Percentiles rank a stretch among this genome's conserved stretches.
Evolutionary conservation across 2,888 invertebrate genomes (phyloP).

Genomic region (Antitype chi): DNA sequence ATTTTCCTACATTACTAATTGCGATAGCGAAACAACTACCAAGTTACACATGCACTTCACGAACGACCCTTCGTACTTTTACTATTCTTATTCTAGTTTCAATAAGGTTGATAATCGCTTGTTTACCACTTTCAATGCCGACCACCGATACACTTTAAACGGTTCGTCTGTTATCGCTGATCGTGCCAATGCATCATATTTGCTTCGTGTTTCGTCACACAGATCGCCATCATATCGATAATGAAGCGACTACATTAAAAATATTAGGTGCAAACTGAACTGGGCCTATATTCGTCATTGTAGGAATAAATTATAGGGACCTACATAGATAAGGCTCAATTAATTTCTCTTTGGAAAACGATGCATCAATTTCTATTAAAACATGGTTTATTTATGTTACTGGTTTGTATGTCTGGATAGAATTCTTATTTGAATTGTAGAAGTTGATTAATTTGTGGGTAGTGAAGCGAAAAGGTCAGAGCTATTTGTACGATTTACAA

Average conservation of each 20-base stretch:
- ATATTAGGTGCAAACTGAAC: slow-evolving; percentile 74
- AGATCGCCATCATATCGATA: slow-evolving; percentile 82
- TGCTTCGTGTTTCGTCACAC: slow-evolving; percentile 86
- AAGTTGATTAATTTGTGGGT: slow-evolving; percentile 12
- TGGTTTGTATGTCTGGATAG: slow-evolving; percentile 10
- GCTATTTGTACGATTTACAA: slow-evolving; percentile 1
- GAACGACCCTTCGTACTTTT: slow-evolving; percentile 19
- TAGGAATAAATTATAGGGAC: slow-evolving; percentile 62
- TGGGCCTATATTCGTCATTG: slow-evolving; percentile 63
- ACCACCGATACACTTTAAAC: slow-evolving; percentile 69
- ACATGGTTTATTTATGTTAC: slow-evolving; percentile 30
- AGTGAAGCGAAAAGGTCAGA: slow-evolving; percentile 8
- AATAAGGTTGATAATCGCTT: slow-evolving; percentile 67
- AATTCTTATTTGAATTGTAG: slow-evolving; percentile 36
- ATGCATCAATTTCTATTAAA: slow-evolving; percentile 63
- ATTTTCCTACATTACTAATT: slow-evolving; percentile 87
- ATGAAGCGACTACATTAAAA: slow-evolving; percentile 81
- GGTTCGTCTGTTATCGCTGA: slow-evolving; percentile 80
- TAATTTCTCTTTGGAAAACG: slow-evolving; percentile 61
- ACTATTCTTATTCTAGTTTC: slow-evolving; percentile 14
- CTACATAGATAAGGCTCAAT: slow-evolving; percentile 59
- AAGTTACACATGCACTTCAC: slow-evolving; percentile 34
- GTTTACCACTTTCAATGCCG: slow-evolving; percentile 20
- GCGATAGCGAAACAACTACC: slow-evolving; percentile 75
- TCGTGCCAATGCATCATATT: slow-evolving; percentile 89